A percentile compares a stretch with the other conserved stretches of the same genome.
Evolutionary conservation across 2,888 invertebrate genomes (phyloP).

Genomic region (Tetranychus piercei): DNA sequence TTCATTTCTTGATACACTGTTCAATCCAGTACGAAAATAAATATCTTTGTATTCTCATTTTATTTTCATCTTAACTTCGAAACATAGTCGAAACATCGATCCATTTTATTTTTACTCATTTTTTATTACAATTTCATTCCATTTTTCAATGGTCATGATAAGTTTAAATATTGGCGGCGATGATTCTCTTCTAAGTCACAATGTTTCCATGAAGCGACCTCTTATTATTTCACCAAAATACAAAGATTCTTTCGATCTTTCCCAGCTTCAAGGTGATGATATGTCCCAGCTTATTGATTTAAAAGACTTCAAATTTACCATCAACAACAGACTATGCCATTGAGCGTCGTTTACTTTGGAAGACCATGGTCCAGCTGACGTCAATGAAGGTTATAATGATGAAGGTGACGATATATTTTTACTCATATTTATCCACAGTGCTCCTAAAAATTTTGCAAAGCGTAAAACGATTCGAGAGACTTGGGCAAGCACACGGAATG

Average conservation of each 20-base stretch:
- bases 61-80: too few relatives aligned
- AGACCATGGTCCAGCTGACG: background rate
- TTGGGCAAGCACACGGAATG: conserved; percentile 24
- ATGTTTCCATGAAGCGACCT: background rate
- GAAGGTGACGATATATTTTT: conserved; percentile 17
- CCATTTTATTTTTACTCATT: too few relatives aligned
- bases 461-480: conserved; percentile 24
- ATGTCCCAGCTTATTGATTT: conserved; percentile 14
- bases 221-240: background rate
- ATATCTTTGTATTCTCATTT: too few relatives aligned
- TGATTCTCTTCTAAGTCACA: background rate
- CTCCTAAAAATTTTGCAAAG: conserved; percentile 25
- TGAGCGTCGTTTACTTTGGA: background rate
- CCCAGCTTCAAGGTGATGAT: background rate
- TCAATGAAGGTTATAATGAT: background rate
- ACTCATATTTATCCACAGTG: conserved; percentile 26
- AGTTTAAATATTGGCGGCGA: background rate
- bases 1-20: too few relatives aligned
- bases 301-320: conserved; percentile 24
- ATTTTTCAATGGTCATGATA: background rate
- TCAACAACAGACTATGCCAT: conserved; percentile 24
- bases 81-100: too few relatives aligned
- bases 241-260: background rate
- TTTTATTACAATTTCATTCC: too few relatives aligned
- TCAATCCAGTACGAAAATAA: too few relatives aligned